Evolutionary conservation across 2,113 vertebrate genomes (phyloP).

Genomic region (Lynx canadensis): DNA sequence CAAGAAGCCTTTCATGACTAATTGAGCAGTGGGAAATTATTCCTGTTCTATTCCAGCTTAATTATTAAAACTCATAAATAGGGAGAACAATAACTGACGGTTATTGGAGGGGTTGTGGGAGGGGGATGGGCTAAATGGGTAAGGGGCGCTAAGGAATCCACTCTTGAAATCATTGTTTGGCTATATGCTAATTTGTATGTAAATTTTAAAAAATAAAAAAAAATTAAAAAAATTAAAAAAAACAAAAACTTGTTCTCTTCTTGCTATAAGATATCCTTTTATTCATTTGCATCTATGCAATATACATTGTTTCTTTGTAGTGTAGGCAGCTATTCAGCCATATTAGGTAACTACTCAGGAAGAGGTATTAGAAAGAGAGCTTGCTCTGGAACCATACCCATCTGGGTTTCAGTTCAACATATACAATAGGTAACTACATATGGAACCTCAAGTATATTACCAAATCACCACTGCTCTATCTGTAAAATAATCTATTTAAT

Average conservation of each 20-base stretch:
- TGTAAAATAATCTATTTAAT: neutral
- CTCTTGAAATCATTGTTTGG: too few species aligned
- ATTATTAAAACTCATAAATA: neutral
- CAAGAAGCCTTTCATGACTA: conserved; percentile 22
- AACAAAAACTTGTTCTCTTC: neutral
- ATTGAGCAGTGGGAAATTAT: conserved; percentile 3
- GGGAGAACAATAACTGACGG: too few species aligned
- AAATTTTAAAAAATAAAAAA: too few species aligned
- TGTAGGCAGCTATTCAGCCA: neutral
- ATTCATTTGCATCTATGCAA: neutral
- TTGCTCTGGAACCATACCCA: neutral
- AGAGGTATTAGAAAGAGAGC: neutral
- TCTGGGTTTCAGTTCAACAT: neutral
- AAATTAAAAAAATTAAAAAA: too few species aligned
- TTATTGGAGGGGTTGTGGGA: too few species aligned
- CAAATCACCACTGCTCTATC: neutral
- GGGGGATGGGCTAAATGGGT: too few species aligned
- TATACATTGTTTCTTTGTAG: neutral
- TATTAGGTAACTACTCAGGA: neutral
- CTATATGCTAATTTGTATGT: too few species aligned
- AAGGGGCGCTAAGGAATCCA: too few species aligned
- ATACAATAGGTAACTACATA: neutral
- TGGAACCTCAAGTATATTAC: neutral
- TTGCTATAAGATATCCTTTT: neutral
- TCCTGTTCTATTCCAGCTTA: neutral